phyloP scores from a whole-genome alignment of 2,797 vertebrate genomes.

The Myripristis murdjan region DNA sequence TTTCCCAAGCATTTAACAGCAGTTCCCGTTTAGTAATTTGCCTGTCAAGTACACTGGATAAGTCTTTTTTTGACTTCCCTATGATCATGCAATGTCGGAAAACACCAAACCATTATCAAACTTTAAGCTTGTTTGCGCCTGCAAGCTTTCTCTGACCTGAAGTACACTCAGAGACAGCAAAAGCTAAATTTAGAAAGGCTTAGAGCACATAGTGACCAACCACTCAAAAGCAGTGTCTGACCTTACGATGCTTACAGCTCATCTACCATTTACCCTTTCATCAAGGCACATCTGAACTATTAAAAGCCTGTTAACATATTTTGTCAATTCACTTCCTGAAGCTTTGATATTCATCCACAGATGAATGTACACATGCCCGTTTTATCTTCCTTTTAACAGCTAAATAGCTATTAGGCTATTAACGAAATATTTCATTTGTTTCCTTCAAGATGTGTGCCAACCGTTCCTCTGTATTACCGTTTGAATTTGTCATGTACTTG shows the following conservation, averaged over 20 bases:
- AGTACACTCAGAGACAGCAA: slow-evolving; percentile 72
- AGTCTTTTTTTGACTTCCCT: neutral
- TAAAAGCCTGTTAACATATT: slow-evolving; percentile 52
- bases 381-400: slow-evolving; percentile 24
- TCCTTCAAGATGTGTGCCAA: neutral
- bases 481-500: slow-evolving; percentile 2
- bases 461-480: slow-evolving; percentile 1
- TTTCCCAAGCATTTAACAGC: no score
- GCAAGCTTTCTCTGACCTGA: slow-evolving; percentile 68
- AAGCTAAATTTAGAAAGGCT: slow-evolving; percentile 84
- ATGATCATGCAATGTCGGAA: slow-evolving; percentile 3
- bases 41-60: neutral
- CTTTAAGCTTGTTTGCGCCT: slow-evolving; percentile 61
- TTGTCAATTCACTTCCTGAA: slow-evolving; percentile 31
- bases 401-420: neutral
- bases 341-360: slow-evolving; percentile 28
- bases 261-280: slow-evolving; percentile 69
- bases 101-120: slow-evolving; percentile 26
- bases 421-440: slow-evolving; percentile 9
- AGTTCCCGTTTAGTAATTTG: neutral
- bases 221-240: slow-evolving; percentile 78
- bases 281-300: slow-evolving; percentile 54
- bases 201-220: slow-evolving; percentile 82
- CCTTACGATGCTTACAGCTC: slow-evolving; percentile 77
- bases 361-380: slow-evolving; percentile 24